A percentile compares a stretch with the other conserved stretches of the same genome.
Conservation (phyloP, 2,113 vertebrate species). For the Psilopsiagon aymara region DNA sequence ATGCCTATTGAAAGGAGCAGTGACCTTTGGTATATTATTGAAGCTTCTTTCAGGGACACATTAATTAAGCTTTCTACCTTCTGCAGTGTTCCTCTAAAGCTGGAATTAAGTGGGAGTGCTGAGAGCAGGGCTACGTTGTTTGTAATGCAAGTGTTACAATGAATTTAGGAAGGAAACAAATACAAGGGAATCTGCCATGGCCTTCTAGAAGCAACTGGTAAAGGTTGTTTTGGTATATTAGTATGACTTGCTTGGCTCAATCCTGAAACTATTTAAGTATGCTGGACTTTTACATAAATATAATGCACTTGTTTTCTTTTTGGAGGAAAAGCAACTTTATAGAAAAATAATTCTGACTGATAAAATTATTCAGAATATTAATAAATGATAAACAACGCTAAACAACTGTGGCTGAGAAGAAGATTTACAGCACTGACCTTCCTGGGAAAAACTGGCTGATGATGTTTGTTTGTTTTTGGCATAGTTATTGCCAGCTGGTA, state of each 20-base stretch:
- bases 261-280: background rate
- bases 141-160: background rate
- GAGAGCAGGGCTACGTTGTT: background rate
- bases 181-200: background rate
- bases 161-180: background rate
- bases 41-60: background rate
- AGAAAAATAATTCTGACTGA: conserved; percentile 7
- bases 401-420: background rate
- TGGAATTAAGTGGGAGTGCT: background rate
- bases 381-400: background rate
- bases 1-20: background rate
- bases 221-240: background rate
- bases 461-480: background rate
- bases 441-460: background rate
- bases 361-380: background rate
- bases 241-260: background rate
- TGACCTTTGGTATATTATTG: background rate
- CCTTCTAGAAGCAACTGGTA: background rate
- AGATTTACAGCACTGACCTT: background rate
- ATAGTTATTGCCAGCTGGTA: background rate
- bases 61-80: background rate
- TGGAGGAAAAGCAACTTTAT: conserved; percentile 9
- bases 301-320: background rate
- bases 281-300: background rate
- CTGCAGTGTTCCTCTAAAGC: background rate